Conservation (phyloP, 2,888 invertebrate species). For the Marronus borbonicus region DNA sequence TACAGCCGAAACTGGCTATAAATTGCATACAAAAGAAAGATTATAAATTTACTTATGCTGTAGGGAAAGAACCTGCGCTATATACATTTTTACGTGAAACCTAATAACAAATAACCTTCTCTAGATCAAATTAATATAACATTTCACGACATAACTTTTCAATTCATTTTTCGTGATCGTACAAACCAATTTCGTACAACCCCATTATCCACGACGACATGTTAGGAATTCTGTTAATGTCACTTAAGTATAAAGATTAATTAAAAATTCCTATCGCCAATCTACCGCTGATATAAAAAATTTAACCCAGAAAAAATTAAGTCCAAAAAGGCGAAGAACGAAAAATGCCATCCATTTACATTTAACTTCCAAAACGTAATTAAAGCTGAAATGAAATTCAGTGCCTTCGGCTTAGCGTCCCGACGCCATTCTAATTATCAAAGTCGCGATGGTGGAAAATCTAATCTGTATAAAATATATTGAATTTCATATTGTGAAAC, state of each 20-base stretch:
- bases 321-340: constrained; percentile 13
- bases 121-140: too few relatives aligned
- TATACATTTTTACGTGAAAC: too few relatives aligned
- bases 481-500: constrained; percentile 57
- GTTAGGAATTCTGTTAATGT: background rate
- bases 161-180: background rate
- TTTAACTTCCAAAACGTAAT: constrained; percentile 48
- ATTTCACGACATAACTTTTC: too few relatives aligned
- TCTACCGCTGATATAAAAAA: background rate
- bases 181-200: background rate
- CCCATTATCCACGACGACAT: background rate
- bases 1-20: background rate
- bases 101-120: too few relatives aligned
- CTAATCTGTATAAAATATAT: constrained; percentile 61
- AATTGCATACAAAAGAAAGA: background rate
- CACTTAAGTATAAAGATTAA: background rate
- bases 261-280: too few relatives aligned
- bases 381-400: constrained; percentile 48
- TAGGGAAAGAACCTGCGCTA: too few relatives aligned
- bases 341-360: constrained; percentile 44
- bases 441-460: constrained; percentile 57
- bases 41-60: background rate
- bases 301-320: constrained; percentile 24
- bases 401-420: constrained; percentile 41
- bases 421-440: constrained; percentile 59